A percentile compares a stretch with the other conserved stretches of the same genome.
Conservation (phyloP, 2,888 invertebrate genomes). For the Acleris literana region DNA sequence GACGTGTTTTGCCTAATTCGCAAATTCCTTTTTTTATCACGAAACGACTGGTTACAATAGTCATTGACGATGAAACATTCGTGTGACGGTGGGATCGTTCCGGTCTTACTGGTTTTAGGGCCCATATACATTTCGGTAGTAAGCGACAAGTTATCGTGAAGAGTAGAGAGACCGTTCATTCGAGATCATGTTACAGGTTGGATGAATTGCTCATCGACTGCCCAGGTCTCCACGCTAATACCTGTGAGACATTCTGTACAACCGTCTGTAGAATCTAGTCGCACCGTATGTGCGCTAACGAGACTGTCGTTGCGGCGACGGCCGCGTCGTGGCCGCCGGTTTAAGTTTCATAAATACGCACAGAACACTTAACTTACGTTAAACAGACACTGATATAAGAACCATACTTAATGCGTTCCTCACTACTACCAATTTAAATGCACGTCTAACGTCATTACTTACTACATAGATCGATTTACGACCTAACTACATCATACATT, state of each 20-base stretch:
- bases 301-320: neutral
- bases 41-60: neutral
- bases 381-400: constrained; percentile 9
- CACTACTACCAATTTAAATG: constrained; percentile 31
- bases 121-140: too few relatives aligned
- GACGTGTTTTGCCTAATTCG: neutral
- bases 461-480: constrained; percentile 19
- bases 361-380: constrained; percentile 10
- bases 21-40: neutral
- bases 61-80: neutral
- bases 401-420: constrained; percentile 7
- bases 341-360: constrained; percentile 10
- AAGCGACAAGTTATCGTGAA: too few relatives aligned
- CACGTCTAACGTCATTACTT: constrained; percentile 33
- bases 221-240: too few relatives aligned
- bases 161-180: too few relatives aligned
- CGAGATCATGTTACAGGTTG: too few relatives aligned
- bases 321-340: too few relatives aligned
- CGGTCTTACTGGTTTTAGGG: neutral
- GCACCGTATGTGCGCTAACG: too few relatives aligned
- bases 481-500: constrained; percentile 18
- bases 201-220: too few relatives aligned
- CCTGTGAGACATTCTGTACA: too few relatives aligned
- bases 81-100: constrained; percentile 24
- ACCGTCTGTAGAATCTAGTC: too few relatives aligned